These are phyloP conservation scores for Octopus bimaculoides DNA, from an alignment of 1,140 invertebrate genomes.

Conservation along the genomic window DNA sequence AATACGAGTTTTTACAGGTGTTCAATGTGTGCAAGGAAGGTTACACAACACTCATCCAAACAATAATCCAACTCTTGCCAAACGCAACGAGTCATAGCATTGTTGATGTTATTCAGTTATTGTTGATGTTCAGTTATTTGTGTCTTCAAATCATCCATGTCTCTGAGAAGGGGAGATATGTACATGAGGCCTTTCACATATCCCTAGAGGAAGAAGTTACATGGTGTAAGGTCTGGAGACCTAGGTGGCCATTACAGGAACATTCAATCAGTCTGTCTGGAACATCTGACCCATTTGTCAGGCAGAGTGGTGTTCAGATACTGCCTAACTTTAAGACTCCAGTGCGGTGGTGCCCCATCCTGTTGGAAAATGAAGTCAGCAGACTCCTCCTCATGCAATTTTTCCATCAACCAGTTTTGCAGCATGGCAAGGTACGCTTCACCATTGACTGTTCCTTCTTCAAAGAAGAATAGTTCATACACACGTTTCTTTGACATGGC, in stretches of 20 bases:
- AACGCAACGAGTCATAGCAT: not conserved
- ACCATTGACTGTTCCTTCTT: too few relatives aligned
- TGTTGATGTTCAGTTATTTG: not conserved
- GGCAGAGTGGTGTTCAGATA: not conserved
- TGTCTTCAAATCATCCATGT: conserved; percentile 1
- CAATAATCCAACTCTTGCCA: conserved; percentile 7
- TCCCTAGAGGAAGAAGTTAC: not conserved
- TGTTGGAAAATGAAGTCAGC: too few relatives aligned
- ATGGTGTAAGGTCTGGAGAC: not conserved
- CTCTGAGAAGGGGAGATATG: conserved; percentile 6
- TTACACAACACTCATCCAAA: conserved; percentile 4
- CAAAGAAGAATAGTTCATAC: too few relatives aligned
- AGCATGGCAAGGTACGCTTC: too few relatives aligned
- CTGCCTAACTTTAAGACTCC: too few relatives aligned
- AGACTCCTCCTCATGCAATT: too few relatives aligned
- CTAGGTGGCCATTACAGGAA: not conserved
- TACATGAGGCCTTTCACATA: conserved; percentile 1
- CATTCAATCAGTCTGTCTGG: not conserved
- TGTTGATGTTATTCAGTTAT: not conserved
- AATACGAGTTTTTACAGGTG: conserved; percentile 4
- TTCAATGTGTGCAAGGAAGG: not conserved
- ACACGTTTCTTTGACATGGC: too few relatives aligned
- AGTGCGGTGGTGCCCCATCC: too few relatives aligned
- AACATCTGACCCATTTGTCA: not conserved
- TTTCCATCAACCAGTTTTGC: too few relatives aligned